Base-by-base conservation (phyloP, 2,113 vertebrate genomes). In the Tautogolabrus adspersus region DNA sequence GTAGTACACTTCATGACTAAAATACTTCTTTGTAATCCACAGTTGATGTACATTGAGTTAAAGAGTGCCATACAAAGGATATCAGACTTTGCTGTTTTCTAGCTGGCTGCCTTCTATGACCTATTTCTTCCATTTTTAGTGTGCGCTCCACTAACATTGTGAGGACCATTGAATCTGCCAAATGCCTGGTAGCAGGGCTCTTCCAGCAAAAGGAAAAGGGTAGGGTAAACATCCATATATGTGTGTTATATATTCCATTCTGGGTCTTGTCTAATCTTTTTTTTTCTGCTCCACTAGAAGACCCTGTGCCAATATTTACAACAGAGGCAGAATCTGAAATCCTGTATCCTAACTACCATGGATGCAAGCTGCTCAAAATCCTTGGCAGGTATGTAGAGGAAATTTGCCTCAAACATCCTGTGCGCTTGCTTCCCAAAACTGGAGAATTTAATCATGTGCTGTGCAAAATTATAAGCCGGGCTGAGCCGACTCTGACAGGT, bases 141-240 rank as follows among this genome's bases (percentile, higher is more conserved):
- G 80, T 98, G 72, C 97, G 97, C 64, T 99, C 98, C 77, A 96
- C 96, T 83, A 99, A 99, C 82, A 96, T 99, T 64, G 87, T 92
- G 70, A 96, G 97, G 86, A 99, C 97, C 77, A 95, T 99, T 90
- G 96, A 99, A 85, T 98, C 98, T 22, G 95, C 97, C 37, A 96
- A 93, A 30, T 98, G 96, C 82, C 93, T 99, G 82, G 88, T 99
- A 71, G 97, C 97, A 56, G 98, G 98, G 21, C 92, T 99, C 77
- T 99, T 96, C 85, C 95, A 95, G 81, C 94, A 95, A 86, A 94
- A 96, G 77, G 96, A 97, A 88, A 92, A 94, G 95, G 97, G 97
- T 98, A 89, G 63, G 66, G 13, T 5, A 60, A 9, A 74, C 42
- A 56, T 67, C 54, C 8, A 11, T 15, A 23, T 2, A 3, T 37